phyloP scores from a whole-genome alignment of 2,797 vertebrate genomes.

The Eulemur albifrons region DNA sequence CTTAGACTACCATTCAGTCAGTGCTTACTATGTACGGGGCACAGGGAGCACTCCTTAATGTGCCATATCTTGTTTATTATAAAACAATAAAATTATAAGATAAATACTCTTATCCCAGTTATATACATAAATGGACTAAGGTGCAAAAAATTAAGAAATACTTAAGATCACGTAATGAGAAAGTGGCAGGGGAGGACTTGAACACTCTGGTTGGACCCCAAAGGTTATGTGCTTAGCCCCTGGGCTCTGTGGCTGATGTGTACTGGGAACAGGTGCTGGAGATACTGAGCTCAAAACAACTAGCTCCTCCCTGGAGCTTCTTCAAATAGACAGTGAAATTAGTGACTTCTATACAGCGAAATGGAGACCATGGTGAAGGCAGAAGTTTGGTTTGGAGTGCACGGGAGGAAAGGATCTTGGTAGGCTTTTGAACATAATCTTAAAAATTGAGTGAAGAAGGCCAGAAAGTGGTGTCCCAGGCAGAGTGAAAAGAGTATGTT shows the following conservation, averaged over 20 bases:
- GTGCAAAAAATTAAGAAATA: background rate
- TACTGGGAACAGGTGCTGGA: background rate
- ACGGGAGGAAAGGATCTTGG: background rate
- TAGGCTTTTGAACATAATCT: background rate
- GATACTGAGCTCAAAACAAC: background rate
- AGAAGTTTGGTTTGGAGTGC: background rate
- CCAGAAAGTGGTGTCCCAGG: background rate
- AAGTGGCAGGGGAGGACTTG: background rate
- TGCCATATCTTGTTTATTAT: background rate
- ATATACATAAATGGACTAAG: background rate
- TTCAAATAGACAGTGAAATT: background rate
- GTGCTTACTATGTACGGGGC: background rate
- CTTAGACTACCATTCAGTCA: background rate
- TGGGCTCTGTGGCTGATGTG: background rate
- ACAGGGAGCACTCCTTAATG: background rate
- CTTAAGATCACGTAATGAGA: background rate
- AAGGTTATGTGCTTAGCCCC: background rate
- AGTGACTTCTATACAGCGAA: background rate
- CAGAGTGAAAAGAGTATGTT: background rate
- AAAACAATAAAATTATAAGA: background rate
- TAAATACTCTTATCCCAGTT: background rate
- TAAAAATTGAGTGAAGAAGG: background rate
- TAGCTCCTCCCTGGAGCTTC: background rate
- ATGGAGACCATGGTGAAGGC: background rate
- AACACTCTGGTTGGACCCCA: background rate